phyloP scores from a whole-genome alignment of 2,888 invertebrate genomes.

The Alsophila aescularia region DNA sequence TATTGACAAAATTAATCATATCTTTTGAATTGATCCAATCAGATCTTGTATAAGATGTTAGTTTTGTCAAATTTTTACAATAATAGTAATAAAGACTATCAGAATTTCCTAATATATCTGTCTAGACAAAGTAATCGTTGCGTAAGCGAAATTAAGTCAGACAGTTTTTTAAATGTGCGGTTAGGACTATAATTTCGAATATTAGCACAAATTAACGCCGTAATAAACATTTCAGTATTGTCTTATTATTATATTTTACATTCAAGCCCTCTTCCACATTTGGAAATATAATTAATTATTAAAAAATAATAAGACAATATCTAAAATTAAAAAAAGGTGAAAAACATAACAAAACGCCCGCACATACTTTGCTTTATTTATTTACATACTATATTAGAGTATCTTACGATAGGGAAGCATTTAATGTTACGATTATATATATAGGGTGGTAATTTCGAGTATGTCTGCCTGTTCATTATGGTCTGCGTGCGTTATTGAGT shows the following conservation, averaged over 20 bases:
- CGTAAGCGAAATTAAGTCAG: not conserved
- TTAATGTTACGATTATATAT: constrained; percentile 60
- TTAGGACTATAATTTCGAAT: constrained; percentile 20
- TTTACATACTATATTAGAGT: constrained; percentile 44
- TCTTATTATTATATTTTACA: not conserved
- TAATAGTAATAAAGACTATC: constrained; percentile 1
- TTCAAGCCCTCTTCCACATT: not conserved
- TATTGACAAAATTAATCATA: not conserved
- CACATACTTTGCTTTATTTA: constrained; percentile 50
- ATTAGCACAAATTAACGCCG: constrained; percentile 22
- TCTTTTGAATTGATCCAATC: not conserved
- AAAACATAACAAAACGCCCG: not conserved
- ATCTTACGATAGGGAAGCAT: constrained; percentile 63
- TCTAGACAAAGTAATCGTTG: not conserved
- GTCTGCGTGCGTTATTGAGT: constrained; percentile 28
- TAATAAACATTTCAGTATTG: not conserved
- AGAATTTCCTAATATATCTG: constrained; percentile 5
- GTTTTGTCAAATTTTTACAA: not conserved
- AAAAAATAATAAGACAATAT: constrained; percentile 4
- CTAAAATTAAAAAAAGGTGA: constrained; percentile 1
- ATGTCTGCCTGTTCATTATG: constrained; percentile 25
- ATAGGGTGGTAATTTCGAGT: constrained; percentile 57
- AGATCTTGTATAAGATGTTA: not conserved
- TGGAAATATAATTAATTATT: not conserved
- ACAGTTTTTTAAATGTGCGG: constrained; percentile 16